Evolutionary conservation across 2,797 vertebrate species (phyloP), one percentile per base, ranked within the genome.

Genomic region (Heterohyrax brucei): DNA sequence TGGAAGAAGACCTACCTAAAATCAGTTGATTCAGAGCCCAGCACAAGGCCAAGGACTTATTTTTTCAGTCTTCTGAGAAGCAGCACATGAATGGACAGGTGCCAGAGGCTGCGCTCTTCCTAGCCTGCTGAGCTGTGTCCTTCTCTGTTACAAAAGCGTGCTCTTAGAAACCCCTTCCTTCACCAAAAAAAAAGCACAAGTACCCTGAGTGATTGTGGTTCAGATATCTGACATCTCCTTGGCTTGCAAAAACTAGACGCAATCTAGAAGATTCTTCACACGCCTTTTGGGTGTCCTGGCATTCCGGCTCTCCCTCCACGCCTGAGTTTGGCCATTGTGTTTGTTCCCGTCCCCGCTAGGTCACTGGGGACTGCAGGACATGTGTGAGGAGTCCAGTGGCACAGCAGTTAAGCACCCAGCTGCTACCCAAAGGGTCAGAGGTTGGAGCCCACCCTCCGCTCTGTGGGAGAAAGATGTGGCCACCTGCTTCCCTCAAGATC

Each of bases 51-150:
- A 18, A 33, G 18, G 33, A 10, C 22, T 28, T 33, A n/a, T 21
- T 21, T 46, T 64, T 24, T 61, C 16, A 59, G 48, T 39, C 16
- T 66, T 76, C 53, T 48, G n/a, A 22, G 82, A 44, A 13, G 7
- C 7, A n/a, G 48, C 22, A 0, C 22, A 22, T 22, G 44, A 9
- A 1, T 22, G 0, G 22, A 7, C 26, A 14, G 53, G 9, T 1
- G 2, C 8, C 16, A 8, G 18, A 22, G 30, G 26, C 8, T 4
- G 5, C 16, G 8, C 5, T 5, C 13, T 4, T 16, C n/a, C 4
- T 8, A 6, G 1, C 0, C 1, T 13, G 61, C 2, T 3, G n/a
- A 9, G 16, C 13, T 2, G 19, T 7, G 1, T 14, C n/a, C 26
- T 24, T 72, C 48, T 24, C 64, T 7, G 0, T 16, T 2, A n/a